Percentiles rank a stretch among this genome's conserved stretches.
Conservation (phyloP, 2,888 invertebrate genomes). For the Pachycephus smyrnensis region DNA sequence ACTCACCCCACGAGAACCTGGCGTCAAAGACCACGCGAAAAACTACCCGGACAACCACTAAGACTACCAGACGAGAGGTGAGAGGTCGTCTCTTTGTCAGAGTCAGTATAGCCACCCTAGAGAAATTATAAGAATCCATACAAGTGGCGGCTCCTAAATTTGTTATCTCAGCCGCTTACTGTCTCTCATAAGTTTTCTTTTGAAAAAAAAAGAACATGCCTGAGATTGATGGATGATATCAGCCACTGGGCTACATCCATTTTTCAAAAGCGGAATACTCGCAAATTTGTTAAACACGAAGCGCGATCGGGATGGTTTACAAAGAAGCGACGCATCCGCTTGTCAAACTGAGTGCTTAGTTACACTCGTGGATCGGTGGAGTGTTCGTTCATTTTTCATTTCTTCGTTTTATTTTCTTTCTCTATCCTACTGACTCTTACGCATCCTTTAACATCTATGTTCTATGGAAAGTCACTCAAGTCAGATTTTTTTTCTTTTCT, state of each 20-base stretch:
- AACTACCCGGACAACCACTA: constrained; percentile 46
- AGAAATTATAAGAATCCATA: not conserved
- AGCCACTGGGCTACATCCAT: not conserved
- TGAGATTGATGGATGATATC: not conserved
- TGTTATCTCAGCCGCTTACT: not conserved
- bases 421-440: no score
- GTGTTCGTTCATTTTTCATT: not conserved
- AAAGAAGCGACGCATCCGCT: not conserved
- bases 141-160: not conserved
- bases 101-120: not conserved
- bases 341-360: not conserved
- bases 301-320: not conserved
- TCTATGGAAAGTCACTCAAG: not conserved
- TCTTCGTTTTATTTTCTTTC: not conserved
- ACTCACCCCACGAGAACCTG: constrained; percentile 56
- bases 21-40: constrained; percentile 40
- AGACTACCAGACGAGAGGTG: constrained; percentile 51
- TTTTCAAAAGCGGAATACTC: not conserved
- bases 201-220: not conserved
- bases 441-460: no score
- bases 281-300: not conserved
- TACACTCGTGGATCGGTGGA: not conserved
- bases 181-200: not conserved
- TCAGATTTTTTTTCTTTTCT: not conserved
- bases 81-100: constrained; percentile 22